phyloP scores from a whole-genome alignment of 2,113 vertebrate genomes.

The Cephalopterus ornatus region DNA sequence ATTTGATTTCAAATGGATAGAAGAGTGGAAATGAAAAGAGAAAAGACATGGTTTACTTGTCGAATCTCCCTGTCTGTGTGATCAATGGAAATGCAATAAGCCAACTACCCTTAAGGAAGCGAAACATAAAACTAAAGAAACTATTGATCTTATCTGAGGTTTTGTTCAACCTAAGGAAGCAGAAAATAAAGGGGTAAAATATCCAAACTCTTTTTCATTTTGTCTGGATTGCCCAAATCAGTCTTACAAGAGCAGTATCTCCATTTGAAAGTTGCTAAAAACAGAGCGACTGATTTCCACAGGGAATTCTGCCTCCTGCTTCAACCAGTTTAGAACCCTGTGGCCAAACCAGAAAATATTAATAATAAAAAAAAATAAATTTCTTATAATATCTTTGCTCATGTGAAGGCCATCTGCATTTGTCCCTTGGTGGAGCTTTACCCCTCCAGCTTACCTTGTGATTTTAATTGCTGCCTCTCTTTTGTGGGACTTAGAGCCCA shows the following conservation, averaged over 20 bases:
- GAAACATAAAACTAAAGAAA: constrained; percentile 61
- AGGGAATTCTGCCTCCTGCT: neutral
- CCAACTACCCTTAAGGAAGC: constrained; percentile 40
- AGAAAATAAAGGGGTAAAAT: neutral
- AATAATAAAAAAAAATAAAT: neutral
- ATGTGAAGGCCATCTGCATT: neutral
- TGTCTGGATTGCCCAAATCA: neutral
- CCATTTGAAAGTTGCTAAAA: neutral
- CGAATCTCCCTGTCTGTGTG: constrained; percentile 27
- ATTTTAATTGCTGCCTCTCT: neutral
- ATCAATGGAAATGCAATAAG: constrained; percentile 66
- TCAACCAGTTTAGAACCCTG: neutral
- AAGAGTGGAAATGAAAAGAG: constrained; percentile 3
- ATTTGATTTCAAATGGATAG: constrained; percentile 54
- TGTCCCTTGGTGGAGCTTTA: neutral
- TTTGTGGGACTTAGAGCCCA: neutral
- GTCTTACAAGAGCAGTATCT: neutral
- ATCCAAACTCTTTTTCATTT: neutral
- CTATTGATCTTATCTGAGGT: constrained; percentile 47
- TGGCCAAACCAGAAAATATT: neutral
- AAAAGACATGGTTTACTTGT: constrained; percentile 47
- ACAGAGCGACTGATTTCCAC: neutral
- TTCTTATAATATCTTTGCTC: neutral
- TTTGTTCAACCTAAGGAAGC: constrained; percentile 38
- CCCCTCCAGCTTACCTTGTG: neutral